A percentile compares a stretch with the other conserved stretches of the same genome.
Evolutionary conservation across 2,113 vertebrate genomes (phyloP).

Genomic region (Peromyscus californicus): DNA sequence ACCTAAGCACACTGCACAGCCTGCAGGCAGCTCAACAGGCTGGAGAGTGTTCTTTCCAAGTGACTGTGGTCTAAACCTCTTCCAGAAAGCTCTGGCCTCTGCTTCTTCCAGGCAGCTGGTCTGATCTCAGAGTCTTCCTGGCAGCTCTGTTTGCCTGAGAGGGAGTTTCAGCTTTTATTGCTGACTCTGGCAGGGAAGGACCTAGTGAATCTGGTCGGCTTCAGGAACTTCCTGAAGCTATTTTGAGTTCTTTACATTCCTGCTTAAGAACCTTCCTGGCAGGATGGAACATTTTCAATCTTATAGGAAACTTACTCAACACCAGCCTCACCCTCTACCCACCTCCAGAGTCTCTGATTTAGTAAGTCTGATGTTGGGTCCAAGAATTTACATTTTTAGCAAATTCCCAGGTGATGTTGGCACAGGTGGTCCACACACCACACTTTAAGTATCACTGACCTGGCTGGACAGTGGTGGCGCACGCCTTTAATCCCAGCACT

Average conservation of each 20-base stretch:
- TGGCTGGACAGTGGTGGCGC: no score
- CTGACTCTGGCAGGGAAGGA: background rate
- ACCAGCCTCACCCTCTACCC: background rate
- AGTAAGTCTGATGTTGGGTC: background rate
- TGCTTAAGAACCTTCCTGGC: background rate
- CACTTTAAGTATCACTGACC: background rate
- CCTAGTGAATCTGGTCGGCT: background rate
- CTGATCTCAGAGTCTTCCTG: background rate
- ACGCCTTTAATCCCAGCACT: no score
- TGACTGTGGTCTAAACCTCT: background rate
- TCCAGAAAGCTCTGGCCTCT: background rate
- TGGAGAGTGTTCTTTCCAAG: background rate
- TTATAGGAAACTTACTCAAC: background rate
- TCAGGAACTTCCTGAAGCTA: background rate
- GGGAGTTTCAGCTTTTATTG: background rate
- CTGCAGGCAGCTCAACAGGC: background rate
- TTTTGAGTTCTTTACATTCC: background rate
- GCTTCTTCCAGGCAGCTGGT: no score
- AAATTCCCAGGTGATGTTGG: background rate
- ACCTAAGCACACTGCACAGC: background rate
- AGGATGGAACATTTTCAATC: background rate
- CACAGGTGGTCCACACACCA: background rate
- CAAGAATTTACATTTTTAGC: constrained; percentile 24
- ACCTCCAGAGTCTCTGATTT: background rate
- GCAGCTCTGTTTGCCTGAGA: background rate